Base-by-base conservation (phyloP, 2,888 invertebrate genomes). In the Thera britannica region DNA sequence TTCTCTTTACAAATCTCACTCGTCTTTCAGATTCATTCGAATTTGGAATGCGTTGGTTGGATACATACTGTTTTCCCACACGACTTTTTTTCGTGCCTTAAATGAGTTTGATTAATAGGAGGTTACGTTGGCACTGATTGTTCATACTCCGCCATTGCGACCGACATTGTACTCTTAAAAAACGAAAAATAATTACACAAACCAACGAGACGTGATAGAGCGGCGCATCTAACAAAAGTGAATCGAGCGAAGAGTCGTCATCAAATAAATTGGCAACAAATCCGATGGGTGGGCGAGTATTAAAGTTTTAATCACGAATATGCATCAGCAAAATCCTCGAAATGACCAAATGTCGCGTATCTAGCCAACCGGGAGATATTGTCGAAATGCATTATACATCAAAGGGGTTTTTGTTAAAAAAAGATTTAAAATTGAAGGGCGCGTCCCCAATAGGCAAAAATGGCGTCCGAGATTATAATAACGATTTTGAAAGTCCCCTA, bases 391-490 rank as follows among this genome's bases (percentile, higher is more conserved):
- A 90, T 46, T 90, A 88, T 88, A 92, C 92, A 93, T 93, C 92
- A 92, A 93, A 93, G 90, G 92, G 93, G 85, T 92, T 91, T 89
- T 92, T 87, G 85, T 88, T 86, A 83, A 88, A 89, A 91, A 91
- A 90, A 89, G 84, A 88, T 90, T 92, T 90, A 90, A 92, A 90
- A 89, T 90, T 88, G 91, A 87, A 93, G 93, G 93, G 93, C 91
- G 91, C 90, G 89, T 91, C 92, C 92, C 91, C 85, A 72, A 62
- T 72, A 68, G 66, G 83, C 86, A 90, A 90, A 75, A 90, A 92
- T 92, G 90, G 92, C 92, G 90, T 89, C 91, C 93, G 89, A 93
- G 92, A 92, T 93, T 93, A 93, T 93, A 92, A 92, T 93, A 93
- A 93, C 92, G 92, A 92, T 93, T 93, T 92, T 92, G 89, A 90